Conservation (phyloP, 2,113 vertebrate genomes). For the Ammodytes dubius region DNA sequence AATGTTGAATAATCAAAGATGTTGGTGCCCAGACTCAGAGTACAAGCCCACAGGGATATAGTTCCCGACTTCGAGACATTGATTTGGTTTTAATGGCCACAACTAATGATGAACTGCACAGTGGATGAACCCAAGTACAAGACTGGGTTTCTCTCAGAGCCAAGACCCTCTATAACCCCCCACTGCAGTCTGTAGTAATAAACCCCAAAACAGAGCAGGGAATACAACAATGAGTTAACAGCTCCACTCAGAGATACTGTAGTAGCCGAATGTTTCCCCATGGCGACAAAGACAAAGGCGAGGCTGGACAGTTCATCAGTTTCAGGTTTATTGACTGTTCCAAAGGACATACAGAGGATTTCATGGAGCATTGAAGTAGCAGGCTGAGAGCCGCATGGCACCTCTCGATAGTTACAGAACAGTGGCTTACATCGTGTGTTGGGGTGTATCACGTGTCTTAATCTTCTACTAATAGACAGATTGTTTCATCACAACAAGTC, state of each 20-base stretch:
- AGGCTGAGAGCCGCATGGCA: no score
- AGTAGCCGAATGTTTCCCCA: no score
- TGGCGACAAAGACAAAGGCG: no score
- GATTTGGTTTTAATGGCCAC: slow-evolving; percentile 79
- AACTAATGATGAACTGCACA: slow-evolving; percentile 71
- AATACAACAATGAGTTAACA: slow-evolving; percentile 39
- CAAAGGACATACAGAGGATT: no score
- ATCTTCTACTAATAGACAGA: no score
- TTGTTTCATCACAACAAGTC: no score
- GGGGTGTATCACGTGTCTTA: no score
- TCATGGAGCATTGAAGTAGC: no score
- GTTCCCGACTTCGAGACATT: slow-evolving; percentile 68
- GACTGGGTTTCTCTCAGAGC: slow-evolving; percentile 30
- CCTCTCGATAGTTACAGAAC: no score
- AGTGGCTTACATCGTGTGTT: no score
- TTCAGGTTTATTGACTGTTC: no score
- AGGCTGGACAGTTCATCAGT: no score
- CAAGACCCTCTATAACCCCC: slow-evolving; percentile 7
- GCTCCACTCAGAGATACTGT: slow-evolving; percentile 18
- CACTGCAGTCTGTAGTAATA: slow-evolving; percentile 23
- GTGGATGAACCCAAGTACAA: slow-evolving; percentile 41
- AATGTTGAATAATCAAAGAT: slow-evolving; percentile 79
- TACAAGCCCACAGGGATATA: slow-evolving; percentile 69
- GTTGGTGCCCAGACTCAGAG: slow-evolving; percentile 66
- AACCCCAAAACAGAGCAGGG: slow-evolving; percentile 15